Evolutionary conservation across 2,888 invertebrate genomes (phyloP), one percentile per base, ranked within the genome.

Genomic region (Chrysolina haemoptera): DNA sequence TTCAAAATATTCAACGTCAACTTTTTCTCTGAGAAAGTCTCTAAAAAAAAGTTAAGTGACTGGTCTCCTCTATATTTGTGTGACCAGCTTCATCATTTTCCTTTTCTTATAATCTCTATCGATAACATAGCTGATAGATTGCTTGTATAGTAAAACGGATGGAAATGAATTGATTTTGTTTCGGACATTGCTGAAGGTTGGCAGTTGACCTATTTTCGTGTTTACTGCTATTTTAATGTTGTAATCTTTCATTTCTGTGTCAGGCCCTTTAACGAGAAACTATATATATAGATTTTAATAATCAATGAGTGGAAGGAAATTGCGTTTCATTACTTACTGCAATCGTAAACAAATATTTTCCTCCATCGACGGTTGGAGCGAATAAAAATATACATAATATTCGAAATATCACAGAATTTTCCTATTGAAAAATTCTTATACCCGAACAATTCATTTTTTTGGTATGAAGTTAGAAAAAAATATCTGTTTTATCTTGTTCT

Each of bases 161-260:
- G 27, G 46, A 46, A 46, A 46, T n/a, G 1, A 46, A 46, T 46
- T 46, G 46, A 46, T 46, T 46, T 46, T 14, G 14, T 46, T 46
- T 46, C 0, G 14, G 46, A 46, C 59, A 22, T 59, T 18, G 6
- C 3, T 59, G 27, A 27, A 22, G 20, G 59, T 59, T 22, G 12
- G 59, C 27, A 22, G 27, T 14, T 22, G 27, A 22, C 27, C 27
- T 59, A 59, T 46, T 46, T 46, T 46, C 14, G 46, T 6, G n/a
- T 46, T 46, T 46, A 46, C 46, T 46, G 46, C n/a, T 46, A 46
- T 46, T 46, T 46, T 46, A 46, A 46, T 46, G 46, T n/a, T 10
- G 46, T n/a, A 46, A 46, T 46, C 46, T 46, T 46, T 46, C 46
- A 46, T 46, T 46, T n/a, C 46, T 46, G 46, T 12, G 46, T 46